These are phyloP conservation scores for Stegodyphus mimosarum DNA, from an alignment of 1,140 invertebrate genomes.

Conservation along the genomic window DNA sequence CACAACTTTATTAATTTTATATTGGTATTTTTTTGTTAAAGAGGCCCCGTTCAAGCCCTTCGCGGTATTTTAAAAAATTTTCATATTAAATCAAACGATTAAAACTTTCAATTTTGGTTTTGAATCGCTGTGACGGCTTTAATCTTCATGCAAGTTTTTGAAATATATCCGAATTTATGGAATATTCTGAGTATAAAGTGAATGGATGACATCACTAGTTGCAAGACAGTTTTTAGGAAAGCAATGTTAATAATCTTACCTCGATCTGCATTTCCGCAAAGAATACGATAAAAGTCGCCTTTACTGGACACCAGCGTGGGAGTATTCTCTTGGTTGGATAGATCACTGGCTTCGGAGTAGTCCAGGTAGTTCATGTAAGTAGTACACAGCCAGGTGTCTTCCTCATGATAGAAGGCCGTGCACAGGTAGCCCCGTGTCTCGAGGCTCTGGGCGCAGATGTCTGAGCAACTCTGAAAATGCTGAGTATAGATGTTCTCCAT, in stretches of 20 bases:
- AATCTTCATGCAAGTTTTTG: too few species aligned
- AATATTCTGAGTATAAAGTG: too few species aligned
- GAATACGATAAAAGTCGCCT: constrained; percentile 63
- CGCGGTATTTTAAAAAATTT: too few species aligned
- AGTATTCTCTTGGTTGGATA: constrained; percentile 66
- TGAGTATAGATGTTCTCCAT: constrained; percentile 57
- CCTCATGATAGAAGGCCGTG: constrained; percentile 84
- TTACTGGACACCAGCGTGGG: constrained; percentile 57
- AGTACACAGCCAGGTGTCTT: constrained; percentile 83
- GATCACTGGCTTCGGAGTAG: constrained; percentile 78
- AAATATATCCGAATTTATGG: too few species aligned
- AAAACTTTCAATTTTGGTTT: too few species aligned
- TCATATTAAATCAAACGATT: too few species aligned
- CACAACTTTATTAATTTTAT: too few species aligned
- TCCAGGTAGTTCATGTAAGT: constrained; percentile 70
- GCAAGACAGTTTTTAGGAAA: too few species aligned
- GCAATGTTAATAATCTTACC: constrained; percentile 61
- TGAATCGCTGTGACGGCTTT: too few species aligned
- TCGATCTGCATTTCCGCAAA: constrained; percentile 64
- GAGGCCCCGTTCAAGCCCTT: too few species aligned
- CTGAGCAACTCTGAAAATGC: constrained; percentile 63
- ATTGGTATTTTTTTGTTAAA: too few species aligned
- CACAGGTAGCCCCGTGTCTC: constrained; percentile 63
- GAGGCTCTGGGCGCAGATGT: constrained; percentile 58
- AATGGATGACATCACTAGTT: too few species aligned